Evolutionary conservation across 2,888 invertebrate species (phyloP), one percentile per base, ranked within the genome.

Genomic region (Empis stercorea): DNA sequence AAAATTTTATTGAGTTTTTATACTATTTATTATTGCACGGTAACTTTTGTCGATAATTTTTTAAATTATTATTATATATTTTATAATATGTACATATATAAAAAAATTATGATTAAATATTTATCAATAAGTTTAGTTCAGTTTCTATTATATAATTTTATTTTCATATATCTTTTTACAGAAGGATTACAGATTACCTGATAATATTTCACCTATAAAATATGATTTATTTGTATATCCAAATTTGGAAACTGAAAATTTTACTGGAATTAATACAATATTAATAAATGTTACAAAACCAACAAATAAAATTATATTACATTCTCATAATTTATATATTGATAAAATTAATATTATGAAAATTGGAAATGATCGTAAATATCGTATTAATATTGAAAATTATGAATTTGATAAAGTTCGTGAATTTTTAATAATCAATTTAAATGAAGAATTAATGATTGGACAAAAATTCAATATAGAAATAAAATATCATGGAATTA

Each of bases 181-280:
- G 56, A 59, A 61, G 4, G 50, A 66, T 30, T 67, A 66, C 52
- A 62, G 79, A 9, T 63, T 88, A 11, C 80, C 84, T 2, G 66
- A 64, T 32, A 61, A 73, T 37, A 66, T 83, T 1, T 60, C 68
- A 30, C 87, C 88, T 1, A 57, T 63, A 15, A 73, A 78, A 51
- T 89, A 89, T 61, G 77, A 81, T 55, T 66, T 89, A 4, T 71
- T 70, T 44, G 65, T 88, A 30, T 69, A 75, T 59, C 87, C 88
- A 0, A 68, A 84, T 56, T 68, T 84, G 51, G 65, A 73, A 52
- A 61, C 73, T 57, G 75, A 74, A 49, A 60, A 57, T 11, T 80
- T 77, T 55, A 57, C 52, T 40, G 87, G 85, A 13, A 69, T 65
- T 44, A 76, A 79, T 0, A 59, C 54, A 1, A 77, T 81, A 38